Conservation (phyloP, 2,888 invertebrate genomes). For the Ganaspis brasiliensis region DNA sequence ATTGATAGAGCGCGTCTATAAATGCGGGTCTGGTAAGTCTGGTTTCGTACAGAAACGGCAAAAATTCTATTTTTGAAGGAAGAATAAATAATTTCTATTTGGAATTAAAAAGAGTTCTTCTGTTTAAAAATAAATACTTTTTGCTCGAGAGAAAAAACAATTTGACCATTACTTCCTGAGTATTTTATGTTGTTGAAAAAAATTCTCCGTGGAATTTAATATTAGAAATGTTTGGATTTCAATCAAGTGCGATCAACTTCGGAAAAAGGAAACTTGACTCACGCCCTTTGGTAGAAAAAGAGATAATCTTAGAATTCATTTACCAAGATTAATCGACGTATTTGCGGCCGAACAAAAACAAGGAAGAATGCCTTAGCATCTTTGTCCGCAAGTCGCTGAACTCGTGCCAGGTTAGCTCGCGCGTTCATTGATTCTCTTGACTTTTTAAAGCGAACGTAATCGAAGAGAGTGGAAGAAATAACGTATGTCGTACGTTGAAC, state of each 20-base stretch:
- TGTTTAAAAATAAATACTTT: too few species aligned
- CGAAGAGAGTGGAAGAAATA: conserved; percentile 30
- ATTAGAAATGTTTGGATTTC: neutral
- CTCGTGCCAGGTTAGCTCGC: conserved; percentile 19
- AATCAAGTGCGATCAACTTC: conserved; percentile 15
- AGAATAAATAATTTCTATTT: too few species aligned
- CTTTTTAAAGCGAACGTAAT: conserved; percentile 6
- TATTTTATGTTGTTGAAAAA: neutral
- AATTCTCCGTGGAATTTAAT: neutral
- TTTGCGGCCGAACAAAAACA: conserved; percentile 15
- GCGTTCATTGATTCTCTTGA: conserved; percentile 17
- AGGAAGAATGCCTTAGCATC: conserved; percentile 10
- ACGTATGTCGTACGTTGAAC: conserved; percentile 3
- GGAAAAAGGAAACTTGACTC: conserved; percentile 1
- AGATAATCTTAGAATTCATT: conserved; percentile 21
- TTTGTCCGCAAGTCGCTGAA: conserved; percentile 32
- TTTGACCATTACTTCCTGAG: too few species aligned
- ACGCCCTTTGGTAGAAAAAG: neutral
- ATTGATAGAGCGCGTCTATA: conserved; percentile 31
- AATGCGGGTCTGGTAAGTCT: conserved; percentile 21
- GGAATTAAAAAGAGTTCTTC: too few species aligned
- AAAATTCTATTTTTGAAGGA: neutral
- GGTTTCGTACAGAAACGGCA: neutral
- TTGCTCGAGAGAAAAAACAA: too few species aligned
- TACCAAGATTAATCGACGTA: conserved; percentile 22